Base-by-base conservation (phyloP, 2,797 vertebrate genomes). In the Mycteria americana region DNA sequence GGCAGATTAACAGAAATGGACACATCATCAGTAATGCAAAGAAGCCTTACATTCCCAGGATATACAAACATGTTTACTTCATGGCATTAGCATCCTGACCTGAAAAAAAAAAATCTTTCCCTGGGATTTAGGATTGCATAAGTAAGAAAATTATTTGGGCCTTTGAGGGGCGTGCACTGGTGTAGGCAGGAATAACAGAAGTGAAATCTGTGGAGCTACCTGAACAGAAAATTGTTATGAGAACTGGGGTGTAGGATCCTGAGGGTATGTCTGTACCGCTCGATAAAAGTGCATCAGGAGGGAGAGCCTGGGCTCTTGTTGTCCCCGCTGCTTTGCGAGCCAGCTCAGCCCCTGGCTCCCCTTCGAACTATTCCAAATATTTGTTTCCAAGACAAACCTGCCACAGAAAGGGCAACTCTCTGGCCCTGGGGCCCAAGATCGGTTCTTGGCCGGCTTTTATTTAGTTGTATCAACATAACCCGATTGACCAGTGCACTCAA, bases 331-430 rank as follows among this genome's bases (percentile, higher is more conserved):
- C 64, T 85, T 50, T 78, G n/a, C 2, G 6, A 91, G 75, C 24
- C 63, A 84, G 53, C 33, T 87, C 63, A 79, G 35, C 51, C 73
- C 30, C 79, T 72, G 57, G 33, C 57, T 93, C 50, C n/a, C 33
- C 69, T 88, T 88, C 0, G 0, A 95, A 93, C 62, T 95, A 96
- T 92, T 93, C 65, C 91, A 95, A 89, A 80, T 96, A 92, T 96
- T 93, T 93, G 41, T 92, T 95, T 95, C 85, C 37, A 84, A 84
- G 93, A 88, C 82, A 92, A 92, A 94, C 46, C 73, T 91, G 54
- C 30, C 16, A 54, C 69, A 94, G 72, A 88, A 93, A 91, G 79
- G 75, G 68, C 57, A 91, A 60, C 50, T 89, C 21, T 51, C 69
- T 60, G 53, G 37, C 75, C 45, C 25, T 69, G 33, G 22, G 81